These are phyloP conservation scores for Gambusia yucatana DNA, from an alignment of 2,797 vertebrate genomes.

Conservation along the genomic window DNA sequence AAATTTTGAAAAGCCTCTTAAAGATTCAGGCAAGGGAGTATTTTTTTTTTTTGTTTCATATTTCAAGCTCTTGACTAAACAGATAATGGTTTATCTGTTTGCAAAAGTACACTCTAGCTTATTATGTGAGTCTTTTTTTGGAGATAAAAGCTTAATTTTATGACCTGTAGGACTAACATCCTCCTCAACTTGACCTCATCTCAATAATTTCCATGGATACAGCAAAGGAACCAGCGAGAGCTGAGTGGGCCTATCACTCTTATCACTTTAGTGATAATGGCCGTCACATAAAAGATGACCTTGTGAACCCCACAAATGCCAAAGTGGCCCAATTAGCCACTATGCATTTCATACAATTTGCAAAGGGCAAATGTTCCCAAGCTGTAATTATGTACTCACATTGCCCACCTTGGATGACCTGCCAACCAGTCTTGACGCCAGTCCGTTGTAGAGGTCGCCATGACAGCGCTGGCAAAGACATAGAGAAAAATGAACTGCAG, in stretches of 20 bases:
- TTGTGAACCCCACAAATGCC: slow-evolving; percentile 79
- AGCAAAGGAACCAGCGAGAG: slow-evolving; percentile 61
- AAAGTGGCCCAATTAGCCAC: slow-evolving; percentile 82
- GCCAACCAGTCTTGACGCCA: slow-evolving; percentile 73
- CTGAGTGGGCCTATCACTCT: slow-evolving; percentile 78
- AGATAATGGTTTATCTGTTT: slow-evolving; percentile 22
- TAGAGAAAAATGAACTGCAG: slow-evolving; percentile 64
- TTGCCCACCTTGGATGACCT: slow-evolving; percentile 75
- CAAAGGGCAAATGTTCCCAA: slow-evolving; percentile 82
- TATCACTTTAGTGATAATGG: slow-evolving; percentile 82
- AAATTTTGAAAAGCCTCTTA: background rate
- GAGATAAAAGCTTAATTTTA: slow-evolving; percentile 45
- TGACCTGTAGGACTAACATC: slow-evolving; percentile 54
- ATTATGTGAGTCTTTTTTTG: slow-evolving; percentile 30
- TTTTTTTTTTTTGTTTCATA: slow-evolving; percentile 2
- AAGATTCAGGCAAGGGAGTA: slow-evolving; percentile 4
- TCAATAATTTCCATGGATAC: slow-evolving; percentile 68
- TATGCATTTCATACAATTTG: slow-evolving; percentile 84
- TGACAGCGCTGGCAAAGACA: slow-evolving; percentile 73
- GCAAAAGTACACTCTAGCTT: slow-evolving; percentile 27
- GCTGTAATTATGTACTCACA: slow-evolving; percentile 83
- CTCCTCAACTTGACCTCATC: slow-evolving; percentile 71
- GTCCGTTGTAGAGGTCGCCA: slow-evolving; percentile 71
- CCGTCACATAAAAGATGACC: slow-evolving; percentile 80
- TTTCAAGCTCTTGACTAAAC: slow-evolving; percentile 6